Percentiles rank a stretch among this genome's conserved stretches.
Conservation (phyloP, 2,113 vertebrate genomes). For the Myodes glareolus region DNA sequence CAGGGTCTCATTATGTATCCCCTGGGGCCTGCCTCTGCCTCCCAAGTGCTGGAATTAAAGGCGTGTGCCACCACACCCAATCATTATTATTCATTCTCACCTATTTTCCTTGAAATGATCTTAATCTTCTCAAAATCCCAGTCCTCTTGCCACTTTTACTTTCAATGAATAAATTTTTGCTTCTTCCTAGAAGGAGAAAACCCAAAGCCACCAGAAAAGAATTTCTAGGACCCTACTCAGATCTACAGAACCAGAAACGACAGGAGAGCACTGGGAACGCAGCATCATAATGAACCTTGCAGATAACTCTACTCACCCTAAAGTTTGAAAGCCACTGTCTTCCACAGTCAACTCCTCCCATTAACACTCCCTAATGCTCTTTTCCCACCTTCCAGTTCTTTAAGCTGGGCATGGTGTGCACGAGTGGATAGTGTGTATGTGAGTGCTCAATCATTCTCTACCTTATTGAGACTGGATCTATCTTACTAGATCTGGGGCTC, state of each 20-base stretch:
- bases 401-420: neutral
- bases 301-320: neutral
- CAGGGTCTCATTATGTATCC: neutral
- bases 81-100: neutral
- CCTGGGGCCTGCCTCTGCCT: neutral
- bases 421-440: neutral
- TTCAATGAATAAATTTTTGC: neutral
- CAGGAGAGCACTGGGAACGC: neutral
- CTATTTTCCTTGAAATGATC: neutral
- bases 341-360: neutral
- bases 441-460: neutral
- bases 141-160: neutral
- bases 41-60: neutral
- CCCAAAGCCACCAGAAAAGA: constrained; percentile 36
- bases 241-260: neutral
- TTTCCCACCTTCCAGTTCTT: neutral
- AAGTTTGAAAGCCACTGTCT: neutral
- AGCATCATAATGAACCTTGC: neutral
- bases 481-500: neutral
- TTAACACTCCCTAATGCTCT: neutral
- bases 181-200: constrained; percentile 32
- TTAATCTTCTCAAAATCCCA: neutral
- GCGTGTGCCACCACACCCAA: neutral
- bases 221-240: neutral
- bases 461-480: too few species aligned